Evolutionary conservation across 2,888 invertebrate species (phyloP).

Genomic region (Lithosia quadra): DNA sequence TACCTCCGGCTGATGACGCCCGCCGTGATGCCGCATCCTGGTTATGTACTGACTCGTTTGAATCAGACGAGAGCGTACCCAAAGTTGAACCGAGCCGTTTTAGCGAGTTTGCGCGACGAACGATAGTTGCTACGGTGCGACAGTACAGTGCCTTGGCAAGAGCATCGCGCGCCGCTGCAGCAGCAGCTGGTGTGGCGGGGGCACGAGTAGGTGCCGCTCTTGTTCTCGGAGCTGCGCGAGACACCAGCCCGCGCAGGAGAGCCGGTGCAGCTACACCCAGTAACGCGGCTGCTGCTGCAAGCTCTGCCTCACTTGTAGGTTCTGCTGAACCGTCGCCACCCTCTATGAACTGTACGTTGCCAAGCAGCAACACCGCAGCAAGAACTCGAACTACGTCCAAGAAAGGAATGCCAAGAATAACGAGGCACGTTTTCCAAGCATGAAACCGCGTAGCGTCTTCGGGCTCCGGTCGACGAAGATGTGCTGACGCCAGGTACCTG

Average conservation of each 20-base stretch:
- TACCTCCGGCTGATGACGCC: slow-evolving; percentile 92
- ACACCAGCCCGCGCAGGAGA: slow-evolving; percentile 93
- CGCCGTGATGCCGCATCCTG: slow-evolving; percentile 95
- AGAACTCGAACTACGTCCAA: slow-evolving; percentile 96
- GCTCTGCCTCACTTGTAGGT: slow-evolving; percentile 93
- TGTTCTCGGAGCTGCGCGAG: slow-evolving; percentile 88
- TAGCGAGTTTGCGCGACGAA: slow-evolving; percentile 96
- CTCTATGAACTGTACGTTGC: slow-evolving; percentile 96
- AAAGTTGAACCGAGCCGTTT: slow-evolving; percentile 94
- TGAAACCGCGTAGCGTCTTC: slow-evolving; percentile 89
- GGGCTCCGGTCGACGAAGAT: slow-evolving; percentile 82
- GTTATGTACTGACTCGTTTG: slow-evolving; percentile 96
- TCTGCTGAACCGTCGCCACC: slow-evolving; percentile 92
- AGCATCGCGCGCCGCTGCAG: slow-evolving; percentile 95
- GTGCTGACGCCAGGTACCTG: slow-evolving; percentile 91
- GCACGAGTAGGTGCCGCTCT: slow-evolving; percentile 92
- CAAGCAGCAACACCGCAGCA: slow-evolving; percentile 95
- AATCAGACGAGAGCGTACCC: slow-evolving; percentile 95
- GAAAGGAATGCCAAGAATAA: slow-evolving; percentile 97
- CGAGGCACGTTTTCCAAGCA: slow-evolving; percentile 96
- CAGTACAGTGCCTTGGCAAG: slow-evolving; percentile 97
- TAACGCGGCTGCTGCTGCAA: slow-evolving; percentile 94
- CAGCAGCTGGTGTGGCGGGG: slow-evolving; percentile 92
- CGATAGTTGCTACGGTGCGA: slow-evolving; percentile 97
- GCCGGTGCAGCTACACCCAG: slow-evolving; percentile 91